Percentiles rank a stretch among this genome's conserved stretches.
Conservation (phyloP, 2,888 invertebrate species). For the Lasius fuliginosus region DNA sequence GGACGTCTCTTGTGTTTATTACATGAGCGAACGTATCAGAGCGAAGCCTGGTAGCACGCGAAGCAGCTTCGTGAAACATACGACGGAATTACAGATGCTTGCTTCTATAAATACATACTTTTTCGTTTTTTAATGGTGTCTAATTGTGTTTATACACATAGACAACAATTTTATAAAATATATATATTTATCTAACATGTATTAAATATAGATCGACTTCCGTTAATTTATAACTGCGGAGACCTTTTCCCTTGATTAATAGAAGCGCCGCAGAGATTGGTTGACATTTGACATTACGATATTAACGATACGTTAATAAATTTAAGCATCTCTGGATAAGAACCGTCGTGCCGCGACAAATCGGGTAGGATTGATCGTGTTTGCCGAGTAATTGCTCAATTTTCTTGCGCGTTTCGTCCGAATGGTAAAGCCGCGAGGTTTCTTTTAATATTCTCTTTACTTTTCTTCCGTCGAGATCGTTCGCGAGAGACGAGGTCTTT, state of each 20-base stretch:
- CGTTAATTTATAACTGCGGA: neutral
- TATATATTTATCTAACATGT: neutral
- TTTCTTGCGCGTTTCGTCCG: slow-evolving; percentile 1
- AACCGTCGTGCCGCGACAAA: neutral
- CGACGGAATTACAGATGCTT: slow-evolving; percentile 9
- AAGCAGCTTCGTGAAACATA: neutral
- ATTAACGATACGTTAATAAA: neutral
- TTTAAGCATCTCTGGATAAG: neutral
- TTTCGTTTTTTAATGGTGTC: neutral
- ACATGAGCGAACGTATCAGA: slow-evolving; percentile 12
- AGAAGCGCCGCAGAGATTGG: neutral
- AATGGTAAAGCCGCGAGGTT: neutral
- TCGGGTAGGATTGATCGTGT: slow-evolving; percentile 35
- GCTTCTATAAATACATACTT: neutral
- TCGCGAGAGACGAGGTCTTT: slow-evolving; percentile 11
- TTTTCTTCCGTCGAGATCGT: slow-evolving; percentile 21
- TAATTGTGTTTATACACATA: neutral
- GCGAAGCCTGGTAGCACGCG: neutral
- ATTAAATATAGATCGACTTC: neutral
- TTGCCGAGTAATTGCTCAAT: slow-evolving; percentile 40
- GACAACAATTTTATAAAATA: slow-evolving; percentile 13
- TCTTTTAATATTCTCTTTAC: slow-evolving; percentile 41
- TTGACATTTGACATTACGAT: neutral
- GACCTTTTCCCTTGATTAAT: neutral
- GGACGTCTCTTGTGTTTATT: slow-evolving; percentile 41